A percentile compares a stretch with the other conserved stretches of the same genome.
phyloP scores from a whole-genome alignment of 2,113 vertebrate genomes.

The Varanus salvator region DNA sequence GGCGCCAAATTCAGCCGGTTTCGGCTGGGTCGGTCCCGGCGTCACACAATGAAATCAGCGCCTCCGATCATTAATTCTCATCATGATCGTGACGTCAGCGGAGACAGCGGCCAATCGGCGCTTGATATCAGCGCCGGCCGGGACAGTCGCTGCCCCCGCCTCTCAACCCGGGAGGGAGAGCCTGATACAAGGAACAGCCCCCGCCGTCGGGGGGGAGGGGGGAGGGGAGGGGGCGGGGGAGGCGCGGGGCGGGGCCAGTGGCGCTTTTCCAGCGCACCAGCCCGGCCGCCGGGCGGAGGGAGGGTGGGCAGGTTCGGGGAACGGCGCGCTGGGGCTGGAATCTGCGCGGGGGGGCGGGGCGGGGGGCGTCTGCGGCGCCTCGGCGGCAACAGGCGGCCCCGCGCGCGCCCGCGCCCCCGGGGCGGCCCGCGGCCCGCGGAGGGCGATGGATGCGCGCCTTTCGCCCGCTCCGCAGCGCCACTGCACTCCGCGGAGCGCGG shows the following conservation, averaged over 20 bases:
- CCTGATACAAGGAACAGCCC: background rate
- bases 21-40: constrained; percentile 85
- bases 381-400: background rate
- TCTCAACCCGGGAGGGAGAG: constrained; percentile 20
- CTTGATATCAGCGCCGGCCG: constrained; percentile 80
- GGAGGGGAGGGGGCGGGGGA: background rate
- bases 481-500: no score
- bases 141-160: constrained; percentile 76
- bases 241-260: background rate
- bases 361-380: background rate
- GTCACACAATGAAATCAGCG: constrained; percentile 99
- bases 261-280: background rate
- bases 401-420: background rate
- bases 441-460: background rate
- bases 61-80: constrained; percentile 99
- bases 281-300: background rate
- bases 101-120: constrained; percentile 90
- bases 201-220: background rate
- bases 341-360: background rate
- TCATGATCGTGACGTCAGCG: constrained; percentile 96
- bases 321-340: background rate
- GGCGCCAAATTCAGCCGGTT: constrained; percentile 86
- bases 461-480: background rate
- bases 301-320: background rate
- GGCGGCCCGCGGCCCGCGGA: background rate